Evolutionary conservation across 2,797 vertebrate species (phyloP), one percentile per base, ranked within the genome.

Genomic region (Podarcis lilfordi): DNA sequence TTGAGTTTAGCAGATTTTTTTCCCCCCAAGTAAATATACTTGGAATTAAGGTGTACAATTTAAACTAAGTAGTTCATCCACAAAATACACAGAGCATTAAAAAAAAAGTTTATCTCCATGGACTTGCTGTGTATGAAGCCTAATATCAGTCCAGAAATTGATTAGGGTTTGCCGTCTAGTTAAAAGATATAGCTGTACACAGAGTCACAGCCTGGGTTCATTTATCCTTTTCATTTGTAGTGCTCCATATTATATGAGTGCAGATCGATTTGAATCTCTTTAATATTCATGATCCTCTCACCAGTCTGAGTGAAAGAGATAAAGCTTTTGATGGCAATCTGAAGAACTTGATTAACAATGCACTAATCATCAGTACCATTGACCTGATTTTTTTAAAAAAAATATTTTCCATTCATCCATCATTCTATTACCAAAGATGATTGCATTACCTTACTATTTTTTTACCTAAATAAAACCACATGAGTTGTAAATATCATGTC

Each of bases 281-380:
- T 97, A 97, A 98, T 98, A 98, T 98, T 98, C 97, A 98, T 98
- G 97, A 97, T 96, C 95, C 96, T 96, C 96, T 97, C 96, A 97
- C 97, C 94, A 97, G 95, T 95, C 96, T 96, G 95, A 96, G 96
- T 95, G 95, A 97, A 97, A 96, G 95, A 97, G 96, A 96, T 96
- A 97, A 97, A 96, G 97, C 96, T 96, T 97, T 97, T 97, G 97
- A 97, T 97, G 96, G 97, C 96, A 97, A 97, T 97, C 96, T 97
- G 95, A 97, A 95, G 97, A 97, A 97, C 97, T 96, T 98, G 97
- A 98, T 98, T 98, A 98, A 98, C 97, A 97, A 98, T 97, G 96
- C 96, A 96, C 97, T 98, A 98, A 98, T 98, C 97, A 98, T 97
- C 96, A 95, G 96, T 96, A 96, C 97, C 95, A 97, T 96, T 97